Evolutionary conservation across 2,113 vertebrate species (phyloP), one percentile per base, ranked within the genome.

Genomic region (Clarias batrachus): DNA sequence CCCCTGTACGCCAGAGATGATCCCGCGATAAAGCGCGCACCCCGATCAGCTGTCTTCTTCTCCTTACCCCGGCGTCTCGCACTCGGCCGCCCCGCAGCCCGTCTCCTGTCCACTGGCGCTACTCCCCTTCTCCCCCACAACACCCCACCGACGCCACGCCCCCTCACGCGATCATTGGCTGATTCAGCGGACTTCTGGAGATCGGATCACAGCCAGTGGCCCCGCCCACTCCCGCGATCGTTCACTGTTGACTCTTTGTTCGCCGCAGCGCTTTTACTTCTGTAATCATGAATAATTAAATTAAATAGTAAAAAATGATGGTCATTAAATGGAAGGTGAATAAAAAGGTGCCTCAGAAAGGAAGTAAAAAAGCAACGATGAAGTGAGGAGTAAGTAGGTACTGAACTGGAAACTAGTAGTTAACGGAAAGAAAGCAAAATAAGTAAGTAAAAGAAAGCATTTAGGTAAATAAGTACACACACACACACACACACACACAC

Each of bases 151-250:
- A 37, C 21, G 12, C 17, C 21, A 12, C 78, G 33, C 57, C 57
- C 71, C 78, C 10, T 41, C 57, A 2, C 16, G 25, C 19, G 0
- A 13, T 25, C 30, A 81, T 62, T 62, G 30, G 33, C 30, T 62
- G 59, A 30, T 25, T n/a, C 19, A 76, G 30, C 30, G 33, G 25
- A 17, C 16, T 48, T 62, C 54, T 1, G 19, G 21, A 25, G 83
- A 88, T 90, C 33, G 83, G 27, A 62, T 63, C 57, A 4, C 3
- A 19, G 27, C 30, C 4, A 10, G 0, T 52, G 62, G 62, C 57
- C 56, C 86, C 90, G 79, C 90, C 90, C 62, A 56, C 76, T 70
- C 77, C 52, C 16, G n/a, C 86, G 92, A 82, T 27, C 90, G 6
- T 4, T 23, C 2, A 1, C 63, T 52, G 80, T 80, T 86, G 80